Evolutionary conservation across 2,113 vertebrate genomes (phyloP), one percentile per base, ranked within the genome.

Genomic region (Catharus minimus): DNA sequence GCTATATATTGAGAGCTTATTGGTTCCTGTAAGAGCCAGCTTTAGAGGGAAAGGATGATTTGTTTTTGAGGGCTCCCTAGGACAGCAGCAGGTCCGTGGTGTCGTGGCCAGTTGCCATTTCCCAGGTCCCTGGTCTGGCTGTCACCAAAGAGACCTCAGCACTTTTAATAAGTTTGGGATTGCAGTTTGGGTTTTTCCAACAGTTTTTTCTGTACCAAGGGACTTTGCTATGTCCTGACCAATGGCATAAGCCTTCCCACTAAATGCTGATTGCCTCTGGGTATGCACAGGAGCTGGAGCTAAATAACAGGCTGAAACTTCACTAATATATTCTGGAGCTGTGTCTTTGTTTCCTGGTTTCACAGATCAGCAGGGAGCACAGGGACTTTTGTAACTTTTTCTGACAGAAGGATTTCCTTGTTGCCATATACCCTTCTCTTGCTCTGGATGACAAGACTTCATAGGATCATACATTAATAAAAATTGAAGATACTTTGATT

Each of bases 91-190:
- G 58, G 17, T 38, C 69, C 11, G 0, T 11, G 43, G n/a, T 30
- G 33, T 20, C 1, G 0, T 9, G 47, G 77, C 28, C 67, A 64
- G 30, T 2, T n/a, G 43, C 26, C 11, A 5, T 46, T 43, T 23
- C 79, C 86, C 49, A 36, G 32, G 1, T 46, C 46, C 20, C n/a
- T 39, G 56, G 1, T 19, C 44, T 56, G 64, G 7, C 49, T 79
- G 66, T 44, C 44, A 24, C 1, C 21, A 15, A 3, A 33, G 88
- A 66, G 32, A 12, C 4, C 38, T 60, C 47, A 55, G n/a, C 41
- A 6, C 47, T 52, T 21, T 2, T 7, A 18, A 10, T 5, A 22
- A 30, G 6, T 32, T 39, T 39, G 36, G 50, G 38, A 4, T 18
- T 44, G 52, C 33, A 62, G n/a, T 53, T 55, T 66, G 71, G 5